Evolutionary conservation across 2,797 vertebrate genomes (phyloP).

Genomic region (Enoplosus armatus): DNA sequence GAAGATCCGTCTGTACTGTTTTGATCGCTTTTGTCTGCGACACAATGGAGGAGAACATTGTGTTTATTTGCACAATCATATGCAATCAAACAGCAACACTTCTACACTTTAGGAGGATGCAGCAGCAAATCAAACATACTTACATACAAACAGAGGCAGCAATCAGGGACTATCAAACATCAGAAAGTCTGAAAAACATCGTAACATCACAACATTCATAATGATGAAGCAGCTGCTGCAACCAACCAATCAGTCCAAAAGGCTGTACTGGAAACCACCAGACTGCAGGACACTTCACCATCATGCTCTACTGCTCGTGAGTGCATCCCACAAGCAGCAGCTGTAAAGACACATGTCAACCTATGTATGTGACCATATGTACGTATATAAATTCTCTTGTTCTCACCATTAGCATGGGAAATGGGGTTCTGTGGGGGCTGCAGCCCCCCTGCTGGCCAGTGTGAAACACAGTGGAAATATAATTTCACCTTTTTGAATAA

Average conservation of each 20-base stretch:
- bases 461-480: no score
- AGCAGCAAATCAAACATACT: conserved; percentile 44
- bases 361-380: neutral
- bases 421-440: no score
- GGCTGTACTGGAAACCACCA: conserved; percentile 46
- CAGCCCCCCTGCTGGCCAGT: no score
- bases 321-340: conserved; percentile 35
- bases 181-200: conserved; percentile 6
- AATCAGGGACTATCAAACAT: conserved; percentile 45
- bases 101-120: conserved; percentile 14
- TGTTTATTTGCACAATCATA: conserved; percentile 31
- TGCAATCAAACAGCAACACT: conserved; percentile 44
- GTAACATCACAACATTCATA: conserved; percentile 1
- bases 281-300: conserved; percentile 52
- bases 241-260: conserved; percentile 64
- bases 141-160: conserved; percentile 20
- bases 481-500: no score
- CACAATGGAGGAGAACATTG: neutral
- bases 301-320: conserved; percentile 38
- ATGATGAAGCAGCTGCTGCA: conserved; percentile 58
- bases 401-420: no score
- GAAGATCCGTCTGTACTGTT: neutral
- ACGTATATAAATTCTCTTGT: no score
- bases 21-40: neutral
- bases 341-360: conserved; percentile 23